These are phyloP conservation scores for Oncorhynchus keta DNA, from an alignment of 2,113 vertebrate species.

Conservation along the genomic window DNA sequence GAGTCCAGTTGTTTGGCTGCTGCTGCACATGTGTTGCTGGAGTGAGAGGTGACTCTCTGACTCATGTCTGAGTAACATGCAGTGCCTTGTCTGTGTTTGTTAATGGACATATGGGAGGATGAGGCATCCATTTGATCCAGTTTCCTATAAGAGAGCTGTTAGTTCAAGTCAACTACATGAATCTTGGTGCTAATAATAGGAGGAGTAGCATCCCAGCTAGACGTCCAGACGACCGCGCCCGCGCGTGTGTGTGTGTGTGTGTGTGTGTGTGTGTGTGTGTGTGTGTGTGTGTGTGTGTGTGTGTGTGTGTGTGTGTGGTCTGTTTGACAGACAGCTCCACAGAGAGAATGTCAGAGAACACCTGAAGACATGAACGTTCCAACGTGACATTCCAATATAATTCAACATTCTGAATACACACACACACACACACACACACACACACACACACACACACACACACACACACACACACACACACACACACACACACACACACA, in stretches of 20 bases:
- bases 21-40: no score
- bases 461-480: no score
- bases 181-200: not conserved
- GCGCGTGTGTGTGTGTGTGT: no score
- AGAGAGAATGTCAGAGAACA: slow-evolving; percentile 68
- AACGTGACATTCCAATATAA: slow-evolving; percentile 60
- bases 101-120: slow-evolving; percentile 2
- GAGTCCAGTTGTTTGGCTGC: no score
- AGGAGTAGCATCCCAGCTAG: not conserved
- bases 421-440: no score
- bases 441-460: no score
- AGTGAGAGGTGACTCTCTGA: no score
- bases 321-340: slow-evolving; percentile 63
- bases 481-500: no score
- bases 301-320: not conserved
- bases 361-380: slow-evolving; percentile 61
- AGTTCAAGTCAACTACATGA: not conserved
- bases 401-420: slow-evolving; percentile 37
- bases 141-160: not conserved
- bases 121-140: not conserved
- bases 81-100: slow-evolving; percentile 37
- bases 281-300: no score
- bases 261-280: no score
- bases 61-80: no score
- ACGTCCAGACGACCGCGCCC: no score